These are phyloP conservation scores for Arctocebus calabarensis DNA, from an alignment of 2,797 vertebrate species.

Conservation along the genomic window DNA sequence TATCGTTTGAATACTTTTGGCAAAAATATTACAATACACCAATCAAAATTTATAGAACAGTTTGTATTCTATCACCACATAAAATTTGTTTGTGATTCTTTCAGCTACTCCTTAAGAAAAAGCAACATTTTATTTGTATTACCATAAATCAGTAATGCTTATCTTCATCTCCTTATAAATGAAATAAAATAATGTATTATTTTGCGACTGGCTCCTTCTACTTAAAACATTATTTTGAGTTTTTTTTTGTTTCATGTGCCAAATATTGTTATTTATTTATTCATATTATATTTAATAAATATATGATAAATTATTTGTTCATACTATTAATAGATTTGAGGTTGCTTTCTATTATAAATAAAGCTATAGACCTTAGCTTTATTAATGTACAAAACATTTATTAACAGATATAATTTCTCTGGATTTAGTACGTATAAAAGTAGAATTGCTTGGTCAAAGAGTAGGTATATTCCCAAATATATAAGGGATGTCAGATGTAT, in stretches of 20 bases:
- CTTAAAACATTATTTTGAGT: not conserved
- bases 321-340: not conserved
- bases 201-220: not conserved
- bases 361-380: not conserved
- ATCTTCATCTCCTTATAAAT: not conserved
- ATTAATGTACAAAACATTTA: not conserved
- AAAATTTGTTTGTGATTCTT: not conserved
- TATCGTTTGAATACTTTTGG: too few species aligned
- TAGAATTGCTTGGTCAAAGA: not conserved
- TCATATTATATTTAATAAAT: not conserved
- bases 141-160: not conserved
- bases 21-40: not conserved
- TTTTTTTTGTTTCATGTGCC: not conserved
- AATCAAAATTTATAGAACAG: not conserved
- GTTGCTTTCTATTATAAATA: not conserved
- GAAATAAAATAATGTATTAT: not conserved
- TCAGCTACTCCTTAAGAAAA: not conserved
- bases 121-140: not conserved
- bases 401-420: not conserved
- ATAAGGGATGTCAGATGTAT: not conserved
- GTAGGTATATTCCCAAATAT: not conserved
- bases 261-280: not conserved
- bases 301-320: not conserved
- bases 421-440: not conserved
- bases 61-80: not conserved